Conservation (phyloP, 2,888 invertebrate genomes). For the Luperina testacea region DNA sequence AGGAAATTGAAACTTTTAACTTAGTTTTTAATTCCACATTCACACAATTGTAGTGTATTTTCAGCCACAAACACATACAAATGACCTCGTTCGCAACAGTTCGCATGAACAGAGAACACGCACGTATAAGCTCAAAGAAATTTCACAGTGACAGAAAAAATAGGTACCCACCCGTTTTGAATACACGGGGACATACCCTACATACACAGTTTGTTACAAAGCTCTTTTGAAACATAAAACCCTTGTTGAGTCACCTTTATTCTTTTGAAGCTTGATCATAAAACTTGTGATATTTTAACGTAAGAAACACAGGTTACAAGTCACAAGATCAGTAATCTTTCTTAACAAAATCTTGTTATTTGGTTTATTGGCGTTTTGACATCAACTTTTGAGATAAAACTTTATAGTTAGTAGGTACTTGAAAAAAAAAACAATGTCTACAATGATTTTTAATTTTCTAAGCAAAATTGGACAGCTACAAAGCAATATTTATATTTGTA, state of each 20-base stretch:
- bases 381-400: not conserved
- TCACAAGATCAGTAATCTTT: slow-evolving; percentile 14
- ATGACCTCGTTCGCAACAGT: slow-evolving; percentile 59
- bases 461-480: not conserved
- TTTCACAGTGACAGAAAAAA: slow-evolving; percentile 60
- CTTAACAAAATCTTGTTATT: not conserved
- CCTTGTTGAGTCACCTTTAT: slow-evolving; percentile 70
- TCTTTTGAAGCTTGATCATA: slow-evolving; percentile 59
- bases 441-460: not conserved
- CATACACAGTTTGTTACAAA: slow-evolving; percentile 69
- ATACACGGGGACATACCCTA: slow-evolving; percentile 52
- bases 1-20: slow-evolving; percentile 66
- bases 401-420: not conserved
- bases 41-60: slow-evolving; percentile 23
- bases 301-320: slow-evolving; percentile 35
- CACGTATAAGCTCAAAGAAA: slow-evolving; percentile 56
- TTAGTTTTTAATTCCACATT: slow-evolving; percentile 34
- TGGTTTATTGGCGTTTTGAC: not conserved
- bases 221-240: slow-evolving; percentile 76
- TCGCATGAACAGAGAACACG: slow-evolving; percentile 38
- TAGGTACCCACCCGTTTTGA: slow-evolving; percentile 56
- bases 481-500: not conserved
- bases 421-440: not conserved
- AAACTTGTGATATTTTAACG: slow-evolving; percentile 50
- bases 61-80: slow-evolving; percentile 29